phyloP scores from a whole-genome alignment of 2,888 invertebrate species.

The Ophion costatus region DNA sequence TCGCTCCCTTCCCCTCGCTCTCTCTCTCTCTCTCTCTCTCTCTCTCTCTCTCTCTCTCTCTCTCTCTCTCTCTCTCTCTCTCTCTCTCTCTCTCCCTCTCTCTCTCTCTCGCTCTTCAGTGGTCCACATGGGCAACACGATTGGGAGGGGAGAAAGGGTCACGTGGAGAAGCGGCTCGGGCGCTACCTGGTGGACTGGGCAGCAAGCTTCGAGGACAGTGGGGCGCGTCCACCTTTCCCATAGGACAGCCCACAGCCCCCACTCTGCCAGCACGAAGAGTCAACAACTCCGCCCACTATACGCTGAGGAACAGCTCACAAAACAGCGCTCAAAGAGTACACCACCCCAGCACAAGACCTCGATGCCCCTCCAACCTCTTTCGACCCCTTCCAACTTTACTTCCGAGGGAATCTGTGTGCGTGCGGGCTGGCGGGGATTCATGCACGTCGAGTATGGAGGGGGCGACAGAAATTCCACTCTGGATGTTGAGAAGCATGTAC shows the following conservation, averaged over 20 bases:
- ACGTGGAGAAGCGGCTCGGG: constrained; percentile 38
- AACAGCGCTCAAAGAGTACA: constrained; percentile 1
- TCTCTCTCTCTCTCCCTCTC: neutral
- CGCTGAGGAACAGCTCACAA: constrained; percentile 25
- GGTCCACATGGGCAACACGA: constrained; percentile 67
- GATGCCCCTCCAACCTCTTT: constrained; percentile 18
- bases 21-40: constrained; percentile 4
- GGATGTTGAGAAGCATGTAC: constrained; percentile 8
- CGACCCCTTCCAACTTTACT: constrained; percentile 20
- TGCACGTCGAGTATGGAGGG: neutral
- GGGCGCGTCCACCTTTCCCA: constrained; percentile 68
- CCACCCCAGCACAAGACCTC: constrained; percentile 22
- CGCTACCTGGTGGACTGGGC: constrained; percentile 71
- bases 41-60: too few species aligned
- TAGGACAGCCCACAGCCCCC: constrained; percentile 74
- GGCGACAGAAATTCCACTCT: constrained; percentile 14
- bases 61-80: constrained; percentile 20
- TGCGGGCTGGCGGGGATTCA: too few species aligned
- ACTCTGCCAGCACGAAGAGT: constrained; percentile 42
- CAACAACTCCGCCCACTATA: constrained; percentile 53
- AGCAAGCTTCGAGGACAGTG: constrained; percentile 63
- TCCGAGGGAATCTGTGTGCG: neutral
- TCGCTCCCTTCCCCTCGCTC: constrained; percentile 41
- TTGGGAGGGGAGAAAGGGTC: constrained; percentile 6
- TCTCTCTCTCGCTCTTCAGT: constrained; percentile 15